phyloP scores from a whole-genome alignment of 2,797 vertebrate genomes.

The Otolemur crassicaudatus region DNA sequence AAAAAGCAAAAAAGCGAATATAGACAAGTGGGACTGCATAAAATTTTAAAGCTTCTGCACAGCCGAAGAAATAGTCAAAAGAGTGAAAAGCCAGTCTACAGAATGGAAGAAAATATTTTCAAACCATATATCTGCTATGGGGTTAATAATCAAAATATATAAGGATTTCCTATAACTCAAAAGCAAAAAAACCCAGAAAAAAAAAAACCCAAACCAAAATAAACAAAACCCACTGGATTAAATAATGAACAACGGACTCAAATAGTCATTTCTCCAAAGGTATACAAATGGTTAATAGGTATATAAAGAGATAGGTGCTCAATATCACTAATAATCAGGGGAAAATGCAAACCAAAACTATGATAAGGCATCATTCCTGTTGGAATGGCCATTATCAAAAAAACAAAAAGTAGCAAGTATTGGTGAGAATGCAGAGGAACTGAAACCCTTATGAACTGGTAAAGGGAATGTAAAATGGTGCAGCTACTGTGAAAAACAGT shows the following conservation, averaged over 20 bases:
- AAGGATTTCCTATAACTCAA: background rate
- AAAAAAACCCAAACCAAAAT: background rate
- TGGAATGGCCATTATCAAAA: background rate
- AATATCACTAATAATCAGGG: background rate
- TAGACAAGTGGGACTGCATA: background rate
- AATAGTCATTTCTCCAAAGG: background rate
- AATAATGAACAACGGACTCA: background rate
- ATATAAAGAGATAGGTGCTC: background rate
- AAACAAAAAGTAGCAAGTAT: background rate
- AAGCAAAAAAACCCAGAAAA: background rate
- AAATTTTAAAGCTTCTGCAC: too few relatives aligned
- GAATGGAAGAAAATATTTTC: background rate
- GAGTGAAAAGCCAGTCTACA: background rate
- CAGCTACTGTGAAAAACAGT: background rate
- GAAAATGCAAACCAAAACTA: background rate
- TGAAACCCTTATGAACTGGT: background rate
- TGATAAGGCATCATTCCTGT: background rate
- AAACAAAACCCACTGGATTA: background rate
- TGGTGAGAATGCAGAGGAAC: background rate
- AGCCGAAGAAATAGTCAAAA: background rate
- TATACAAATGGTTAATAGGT: background rate
- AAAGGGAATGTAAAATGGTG: background rate
- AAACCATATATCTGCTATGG: background rate
- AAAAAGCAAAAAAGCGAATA: background rate
- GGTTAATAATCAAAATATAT: background rate